Evolutionary conservation across 2,888 invertebrate genomes (phyloP).

Genomic region (Xylophagus ater): DNA sequence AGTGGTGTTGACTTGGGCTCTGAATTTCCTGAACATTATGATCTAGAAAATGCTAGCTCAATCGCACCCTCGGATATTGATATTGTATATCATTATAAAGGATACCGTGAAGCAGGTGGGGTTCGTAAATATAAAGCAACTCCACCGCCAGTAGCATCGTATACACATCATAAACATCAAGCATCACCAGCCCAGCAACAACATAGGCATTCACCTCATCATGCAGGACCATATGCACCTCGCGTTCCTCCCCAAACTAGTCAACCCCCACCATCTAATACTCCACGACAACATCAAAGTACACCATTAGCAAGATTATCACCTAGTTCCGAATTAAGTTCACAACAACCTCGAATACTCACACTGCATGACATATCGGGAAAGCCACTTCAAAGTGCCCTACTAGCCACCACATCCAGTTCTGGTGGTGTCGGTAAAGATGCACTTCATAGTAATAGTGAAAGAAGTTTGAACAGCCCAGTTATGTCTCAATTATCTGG

Average conservation of each 20-base stretch:
- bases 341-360: constrained; percentile 84
- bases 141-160: constrained; percentile 66
- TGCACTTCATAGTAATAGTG: constrained; percentile 82
- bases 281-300: constrained; percentile 68
- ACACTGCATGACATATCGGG: constrained; percentile 89
- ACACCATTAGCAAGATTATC: constrained; percentile 83
- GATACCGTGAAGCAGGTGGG: constrained; percentile 75
- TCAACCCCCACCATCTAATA: constrained; percentile 55
- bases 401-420: constrained; percentile 79
- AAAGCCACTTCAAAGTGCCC: constrained; percentile 78
- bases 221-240: constrained; percentile 63
- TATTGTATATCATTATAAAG: constrained; percentile 92
- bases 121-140: constrained; percentile 80
- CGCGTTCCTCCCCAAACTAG: constrained; percentile 59
- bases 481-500: constrained; percentile 86
- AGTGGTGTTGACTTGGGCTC: constrained; percentile 63
- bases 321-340: constrained; percentile 83
- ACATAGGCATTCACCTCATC: constrained; percentile 67
- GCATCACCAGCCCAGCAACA: constrained; percentile 52
- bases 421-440: constrained; percentile 82
- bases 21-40: constrained; percentile 85
- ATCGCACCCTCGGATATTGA: constrained; percentile 97
- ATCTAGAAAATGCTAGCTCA: constrained; percentile 92
- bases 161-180: constrained; percentile 66
- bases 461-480: constrained; percentile 82